Base-by-base conservation (phyloP, 1,140 invertebrate species). In the Monomorium pharaonis region DNA sequence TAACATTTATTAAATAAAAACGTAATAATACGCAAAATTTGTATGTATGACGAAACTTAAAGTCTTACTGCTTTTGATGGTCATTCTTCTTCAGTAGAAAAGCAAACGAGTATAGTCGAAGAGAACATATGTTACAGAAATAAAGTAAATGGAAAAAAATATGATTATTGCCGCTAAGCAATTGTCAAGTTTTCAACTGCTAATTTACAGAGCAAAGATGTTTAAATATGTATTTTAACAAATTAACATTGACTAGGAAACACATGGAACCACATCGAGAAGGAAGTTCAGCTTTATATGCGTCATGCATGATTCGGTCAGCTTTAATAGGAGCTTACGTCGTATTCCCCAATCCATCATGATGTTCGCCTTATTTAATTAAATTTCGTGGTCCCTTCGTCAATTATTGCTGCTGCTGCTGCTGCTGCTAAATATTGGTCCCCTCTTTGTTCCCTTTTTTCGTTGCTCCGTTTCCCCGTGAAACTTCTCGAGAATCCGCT, bases 321-420 rank as follows among this genome's bases (percentile, higher is more conserved):
- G 78, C 78, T 70, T 81, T 72, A 56, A 74, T 47, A 58, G 44
- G 37, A 83, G 78, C 97, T 96, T 96, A 97, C 97, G 97, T 96
- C 97, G 96, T 92, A 97, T 97, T 94, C 97, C 97, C 97, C 97
- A 97, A 95, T 97, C 97, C 97, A 97, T 97, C 96, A 97, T 97
- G 80, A 90, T 94, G 90, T 78, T 33, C 33, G 81, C 24, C 77
- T 83, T 70, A 58, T 54, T 63, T 84, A 37, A 37, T 44, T 78
- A 78, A 51, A 51, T 42, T 74, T 58, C 37, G 78, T 83, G 78
- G 78, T 83, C 67, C 84, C 81, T 84, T 84, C 30, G 70, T 84
- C 44, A 24, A 63, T 75, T 84, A 84, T 84, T 77, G 67, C 78
- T 83, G 60, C 58, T 42, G 74, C 74, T 80, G 54, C 58, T 42